phyloP scores from a whole-genome alignment of 2,888 invertebrate genomes.

The Cordilura impudica region DNA sequence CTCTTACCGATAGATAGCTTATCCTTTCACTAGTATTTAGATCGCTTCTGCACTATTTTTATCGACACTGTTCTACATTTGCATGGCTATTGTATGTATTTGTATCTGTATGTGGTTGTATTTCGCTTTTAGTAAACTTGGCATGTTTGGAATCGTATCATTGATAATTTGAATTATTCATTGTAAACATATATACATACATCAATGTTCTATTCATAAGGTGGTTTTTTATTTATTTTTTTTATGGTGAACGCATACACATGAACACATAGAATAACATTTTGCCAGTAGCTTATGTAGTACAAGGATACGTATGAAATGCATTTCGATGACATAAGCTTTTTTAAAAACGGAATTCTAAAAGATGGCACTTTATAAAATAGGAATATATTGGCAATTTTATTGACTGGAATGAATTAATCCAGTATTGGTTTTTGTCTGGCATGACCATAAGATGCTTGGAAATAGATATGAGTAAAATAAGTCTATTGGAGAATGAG shows the following conservation, averaged over 20 bases:
- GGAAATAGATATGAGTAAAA: too few relatives aligned
- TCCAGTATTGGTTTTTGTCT: too few relatives aligned
- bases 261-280: conserved; percentile 3
- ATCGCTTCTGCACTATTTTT: background rate
- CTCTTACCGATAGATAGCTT: too few relatives aligned
- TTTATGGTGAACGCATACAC: conserved; percentile 2
- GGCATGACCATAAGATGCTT: too few relatives aligned
- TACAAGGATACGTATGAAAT: conserved; percentile 61
- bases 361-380: too few relatives aligned
- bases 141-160: conserved; percentile 34
- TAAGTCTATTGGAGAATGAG: too few relatives aligned
- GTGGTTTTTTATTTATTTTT: conserved; percentile 29
- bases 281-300: conserved; percentile 52
- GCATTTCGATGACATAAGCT: conserved; percentile 20
- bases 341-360: too few relatives aligned
- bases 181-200: conserved; percentile 14
- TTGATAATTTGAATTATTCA: conserved; percentile 47
- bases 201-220: conserved; percentile 36
- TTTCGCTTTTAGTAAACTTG: conserved; percentile 3
- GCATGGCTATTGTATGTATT: background rate
- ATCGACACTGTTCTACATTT: background rate
- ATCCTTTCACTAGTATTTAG: too few relatives aligned
- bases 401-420: too few relatives aligned
- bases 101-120: background rate
- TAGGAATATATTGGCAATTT: too few relatives aligned